phyloP scores from a whole-genome alignment of 2,113 vertebrate genomes.

The Halcyon senegalensis region DNA sequence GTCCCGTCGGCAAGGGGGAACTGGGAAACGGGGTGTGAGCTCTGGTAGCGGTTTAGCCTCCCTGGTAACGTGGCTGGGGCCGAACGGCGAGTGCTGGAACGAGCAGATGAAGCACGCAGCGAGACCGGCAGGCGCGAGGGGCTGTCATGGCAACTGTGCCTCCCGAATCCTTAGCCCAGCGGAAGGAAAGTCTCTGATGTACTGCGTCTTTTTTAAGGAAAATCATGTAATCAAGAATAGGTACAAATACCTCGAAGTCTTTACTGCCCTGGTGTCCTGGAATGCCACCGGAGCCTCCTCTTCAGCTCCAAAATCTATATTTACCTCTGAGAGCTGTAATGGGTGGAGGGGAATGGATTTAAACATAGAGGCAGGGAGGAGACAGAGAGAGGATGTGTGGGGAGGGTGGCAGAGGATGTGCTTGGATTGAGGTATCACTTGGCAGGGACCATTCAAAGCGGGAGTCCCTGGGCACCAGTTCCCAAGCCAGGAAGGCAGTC shows the following conservation, averaged over 20 bases:
- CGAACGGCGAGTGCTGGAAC: neutral
- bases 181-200: neutral
- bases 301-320: fast-evolving
- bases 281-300: neutral
- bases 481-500: neutral
- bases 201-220: neutral
- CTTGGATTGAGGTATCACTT: neutral
- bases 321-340: neutral
- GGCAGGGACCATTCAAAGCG: neutral
- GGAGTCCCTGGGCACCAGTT: neutral
- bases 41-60: neutral
- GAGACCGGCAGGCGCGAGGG: neutral
- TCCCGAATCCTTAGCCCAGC: neutral
- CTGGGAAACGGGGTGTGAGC: neutral
- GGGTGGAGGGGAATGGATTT: neutral
- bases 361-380: fast-evolving
- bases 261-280: neutral
- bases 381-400: neutral
- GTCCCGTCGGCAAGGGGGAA: fast-evolving
- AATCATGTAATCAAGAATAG: neutral
- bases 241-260: no score
- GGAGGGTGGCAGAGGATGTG: neutral
- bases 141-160: slow-evolving; percentile 52
- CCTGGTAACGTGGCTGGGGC: fast-evolving
- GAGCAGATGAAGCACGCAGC: neutral